These are phyloP conservation scores for Temnothorax rugatulus DNA, from an alignment of 2,888 invertebrate genomes.

Conservation along the genomic window DNA sequence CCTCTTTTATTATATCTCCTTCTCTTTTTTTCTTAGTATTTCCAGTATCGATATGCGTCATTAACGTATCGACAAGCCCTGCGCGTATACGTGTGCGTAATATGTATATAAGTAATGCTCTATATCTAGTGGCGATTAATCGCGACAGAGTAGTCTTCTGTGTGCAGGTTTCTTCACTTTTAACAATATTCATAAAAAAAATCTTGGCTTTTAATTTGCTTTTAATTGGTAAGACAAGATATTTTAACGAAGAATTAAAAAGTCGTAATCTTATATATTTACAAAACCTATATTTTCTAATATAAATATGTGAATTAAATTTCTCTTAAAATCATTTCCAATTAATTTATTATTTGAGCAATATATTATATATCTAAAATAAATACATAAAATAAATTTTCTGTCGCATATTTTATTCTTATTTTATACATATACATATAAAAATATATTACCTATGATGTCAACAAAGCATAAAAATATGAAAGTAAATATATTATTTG, in stretches of 20 bases:
- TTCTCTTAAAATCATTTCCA: not conserved
- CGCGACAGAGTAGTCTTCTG: slow-evolving; percentile 58
- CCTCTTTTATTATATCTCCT: not conserved
- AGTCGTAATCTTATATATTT: not conserved
- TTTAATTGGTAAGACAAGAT: not conserved
- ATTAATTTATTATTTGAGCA: not conserved
- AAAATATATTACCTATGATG: not conserved
- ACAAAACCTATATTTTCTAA: not conserved
- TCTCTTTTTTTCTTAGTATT: not conserved
- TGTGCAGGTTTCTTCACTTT: slow-evolving; percentile 39
- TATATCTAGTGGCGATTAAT: slow-evolving; percentile 73
- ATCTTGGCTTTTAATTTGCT: slow-evolving; percentile 18
- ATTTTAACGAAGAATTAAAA: not conserved
- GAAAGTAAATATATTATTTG: not conserved
- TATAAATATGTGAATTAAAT: not conserved
- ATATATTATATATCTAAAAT: not conserved
- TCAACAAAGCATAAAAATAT: not conserved
- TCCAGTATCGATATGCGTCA: slow-evolving; percentile 37
- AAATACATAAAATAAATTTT: not conserved
- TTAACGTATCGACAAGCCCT: slow-evolving; percentile 12
- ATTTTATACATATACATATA: not conserved
- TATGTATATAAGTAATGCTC: slow-evolving; percentile 56
- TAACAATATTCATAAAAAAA: slow-evolving; percentile 48
- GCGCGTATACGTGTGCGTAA: slow-evolving; percentile 36
- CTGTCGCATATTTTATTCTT: not conserved